Evolutionary conservation across 2,113 vertebrate species (phyloP), one percentile per base, ranked within the genome.

Genomic region (Pachycephala philippinensis): DNA sequence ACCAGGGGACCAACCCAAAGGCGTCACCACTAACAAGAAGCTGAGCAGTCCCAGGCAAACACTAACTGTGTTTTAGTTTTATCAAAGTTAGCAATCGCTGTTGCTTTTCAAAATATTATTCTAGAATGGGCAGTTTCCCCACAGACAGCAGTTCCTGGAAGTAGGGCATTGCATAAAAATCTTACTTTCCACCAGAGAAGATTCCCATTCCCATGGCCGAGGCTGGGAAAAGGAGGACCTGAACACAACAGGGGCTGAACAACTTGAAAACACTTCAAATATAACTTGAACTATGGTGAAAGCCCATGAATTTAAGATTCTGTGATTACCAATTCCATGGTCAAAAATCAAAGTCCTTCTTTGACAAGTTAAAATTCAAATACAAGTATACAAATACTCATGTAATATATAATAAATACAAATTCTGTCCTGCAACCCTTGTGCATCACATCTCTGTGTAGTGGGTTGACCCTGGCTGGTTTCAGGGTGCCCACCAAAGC

Each of bases 21-120:
- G 26, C 2, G 0, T 15, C 13, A 61, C 23, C 35, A 9, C 87
- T 3, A 47, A 57, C n/a, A 20, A 81, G 89, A 18, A 56, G 52
- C 53, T 85, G 31, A 17, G 40, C 28, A 14, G 70, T 9, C 57
- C 60, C 59, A 57, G 35, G 23, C 56, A 49, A 79, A 23, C 23
- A 8, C 18, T 27, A 33, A 8, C 16, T 44, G 39, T 0, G 9
- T 1, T 78, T 42, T 2, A 14, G 21, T 56, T 86, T 68, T 52
- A 75, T 71, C 64, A 68, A 9, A 2, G 0, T 7, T 19, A 63
- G 39, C 40, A 54, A 84, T 52, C 3, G 0, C 57, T 8, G 13
- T 3, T 72, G 61, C 40, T 84, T 79, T 87, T 42, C 28, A 61
- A 69, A 84, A 18, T 23, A 50, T 66, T 21, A 5, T 10, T 33